A percentile compares a stretch with the other conserved stretches of the same genome.
Conservation (phyloP, 37 sponge, comb jelly and placozoan species). For the Ianthella basta region DNA sequence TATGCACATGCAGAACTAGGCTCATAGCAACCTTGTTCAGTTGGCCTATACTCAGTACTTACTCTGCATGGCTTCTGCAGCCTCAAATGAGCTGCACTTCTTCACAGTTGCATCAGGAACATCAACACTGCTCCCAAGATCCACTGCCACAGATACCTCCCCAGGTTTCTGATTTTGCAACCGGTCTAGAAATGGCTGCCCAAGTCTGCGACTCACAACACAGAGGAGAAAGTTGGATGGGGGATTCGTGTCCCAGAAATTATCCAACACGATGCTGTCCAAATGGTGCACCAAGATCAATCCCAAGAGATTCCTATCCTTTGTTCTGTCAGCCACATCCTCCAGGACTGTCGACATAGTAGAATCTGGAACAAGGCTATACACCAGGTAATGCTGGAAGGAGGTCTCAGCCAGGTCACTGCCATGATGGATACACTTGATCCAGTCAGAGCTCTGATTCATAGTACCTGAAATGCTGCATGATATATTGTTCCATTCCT, state of each 20-base stretch:
- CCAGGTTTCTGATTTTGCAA: not conserved
- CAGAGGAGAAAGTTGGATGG: not conserved
- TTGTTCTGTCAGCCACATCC: not conserved
- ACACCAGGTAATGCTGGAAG: constrained; percentile 1
- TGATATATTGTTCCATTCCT: constrained; percentile 43
- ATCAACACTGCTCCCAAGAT: not conserved
- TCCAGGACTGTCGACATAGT: not conserved
- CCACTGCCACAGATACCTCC: not conserved
- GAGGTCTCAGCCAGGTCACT: not conserved
- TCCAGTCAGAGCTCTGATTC: not conserved
- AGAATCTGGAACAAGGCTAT: not conserved
- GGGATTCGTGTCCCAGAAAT: not conserved
- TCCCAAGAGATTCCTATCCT: not conserved
- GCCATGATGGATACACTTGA: not conserved
- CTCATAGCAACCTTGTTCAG: too few relatives aligned
- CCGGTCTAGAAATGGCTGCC: not conserved
- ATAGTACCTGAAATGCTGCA: not conserved
- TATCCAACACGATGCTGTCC: not conserved
- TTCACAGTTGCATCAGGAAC: too few relatives aligned
- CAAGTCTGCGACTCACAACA: not conserved
- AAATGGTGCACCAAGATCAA: not conserved
- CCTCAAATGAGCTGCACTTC: not conserved
- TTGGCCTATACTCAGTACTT: too few relatives aligned
- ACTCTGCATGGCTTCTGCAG: not conserved
- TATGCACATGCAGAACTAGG: too few relatives aligned